Conservation (phyloP, 2,888 invertebrate species). For the Ochlodes sylvanus region DNA sequence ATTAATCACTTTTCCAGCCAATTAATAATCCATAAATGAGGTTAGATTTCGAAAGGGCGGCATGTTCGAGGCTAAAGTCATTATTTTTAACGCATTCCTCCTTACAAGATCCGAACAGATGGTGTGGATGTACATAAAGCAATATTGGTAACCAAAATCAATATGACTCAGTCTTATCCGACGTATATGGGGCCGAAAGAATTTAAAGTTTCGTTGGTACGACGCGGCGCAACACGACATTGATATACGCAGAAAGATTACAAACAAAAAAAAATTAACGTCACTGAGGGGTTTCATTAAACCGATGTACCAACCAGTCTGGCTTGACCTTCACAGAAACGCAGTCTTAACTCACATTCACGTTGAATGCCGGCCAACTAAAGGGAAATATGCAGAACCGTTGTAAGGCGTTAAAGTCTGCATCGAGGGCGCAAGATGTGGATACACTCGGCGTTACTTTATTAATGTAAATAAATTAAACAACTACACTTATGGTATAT, state of each 20-base stretch:
- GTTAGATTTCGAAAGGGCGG: slow-evolving; percentile 22
- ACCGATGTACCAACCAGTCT: slow-evolving; percentile 51
- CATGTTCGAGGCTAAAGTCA: slow-evolving; percentile 20
- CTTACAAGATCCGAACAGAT: slow-evolving; percentile 24
- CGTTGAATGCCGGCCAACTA: slow-evolving; percentile 48
- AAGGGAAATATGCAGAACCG: slow-evolving; percentile 54
- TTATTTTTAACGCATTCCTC: slow-evolving; percentile 22
- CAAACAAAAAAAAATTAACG: slow-evolving; percentile 48
- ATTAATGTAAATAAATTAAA: not conserved
- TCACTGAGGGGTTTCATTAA: slow-evolving; percentile 55
- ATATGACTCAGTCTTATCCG: slow-evolving; percentile 30
- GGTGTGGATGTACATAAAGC: slow-evolving; percentile 23
- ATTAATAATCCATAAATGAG: slow-evolving; percentile 28
- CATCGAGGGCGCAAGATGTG: slow-evolving; percentile 16
- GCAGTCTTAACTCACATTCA: slow-evolving; percentile 49
- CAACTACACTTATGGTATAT: too few relatives aligned
- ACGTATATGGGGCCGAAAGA: slow-evolving; percentile 30
- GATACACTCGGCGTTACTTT: slow-evolving; percentile 37
- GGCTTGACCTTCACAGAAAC: slow-evolving; percentile 63
- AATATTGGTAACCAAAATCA: slow-evolving; percentile 23
- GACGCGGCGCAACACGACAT: slow-evolving; percentile 39
- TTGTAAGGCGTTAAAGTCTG: slow-evolving; percentile 40
- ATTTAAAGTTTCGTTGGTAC: slow-evolving; percentile 26
- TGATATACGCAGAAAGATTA: slow-evolving; percentile 45
- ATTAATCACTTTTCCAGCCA: slow-evolving; percentile 25